Evolutionary conservation across 2,888 invertebrate genomes (phyloP).

Genomic region (Serrognathus titanus): DNA sequence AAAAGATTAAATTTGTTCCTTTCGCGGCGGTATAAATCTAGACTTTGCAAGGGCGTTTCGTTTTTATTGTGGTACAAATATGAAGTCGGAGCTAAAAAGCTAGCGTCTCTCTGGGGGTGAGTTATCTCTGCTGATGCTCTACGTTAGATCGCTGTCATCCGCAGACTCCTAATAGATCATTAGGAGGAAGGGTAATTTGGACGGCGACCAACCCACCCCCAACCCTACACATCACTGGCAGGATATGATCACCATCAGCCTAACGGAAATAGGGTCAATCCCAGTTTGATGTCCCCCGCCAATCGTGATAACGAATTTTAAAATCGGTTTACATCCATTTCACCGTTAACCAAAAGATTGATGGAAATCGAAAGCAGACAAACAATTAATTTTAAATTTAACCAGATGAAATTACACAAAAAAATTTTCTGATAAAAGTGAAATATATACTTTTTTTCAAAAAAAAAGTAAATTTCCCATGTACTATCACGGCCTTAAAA

Average conservation of each 20-base stretch:
- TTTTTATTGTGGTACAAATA: neutral
- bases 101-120: neutral
- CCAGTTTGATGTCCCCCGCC: conserved; percentile 20
- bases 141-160: conserved; percentile 26
- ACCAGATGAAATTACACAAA: too few relatives aligned
- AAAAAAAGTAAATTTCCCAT: too few relatives aligned
- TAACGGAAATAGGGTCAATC: conserved; percentile 34
- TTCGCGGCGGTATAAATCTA: too few relatives aligned
- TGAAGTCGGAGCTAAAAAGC: neutral
- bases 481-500: too few relatives aligned
- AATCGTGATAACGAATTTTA: conserved; percentile 22
- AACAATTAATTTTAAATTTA: too few relatives aligned
- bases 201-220: conserved; percentile 18
- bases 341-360: neutral
- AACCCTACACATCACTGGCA: conserved; percentile 22
- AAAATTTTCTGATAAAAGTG: too few relatives aligned
- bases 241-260: conserved; percentile 33
- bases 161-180: conserved; percentile 29
- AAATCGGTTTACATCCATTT: conserved; percentile 21
- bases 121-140: conserved; percentile 6
- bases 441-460: too few relatives aligned
- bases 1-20: neutral
- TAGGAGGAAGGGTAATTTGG: conserved; percentile 28
- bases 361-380: conserved; percentile 7
- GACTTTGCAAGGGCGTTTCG: too few relatives aligned